Conservation (phyloP, 2,797 vertebrate genomes). For the Columba guinea region DNA sequence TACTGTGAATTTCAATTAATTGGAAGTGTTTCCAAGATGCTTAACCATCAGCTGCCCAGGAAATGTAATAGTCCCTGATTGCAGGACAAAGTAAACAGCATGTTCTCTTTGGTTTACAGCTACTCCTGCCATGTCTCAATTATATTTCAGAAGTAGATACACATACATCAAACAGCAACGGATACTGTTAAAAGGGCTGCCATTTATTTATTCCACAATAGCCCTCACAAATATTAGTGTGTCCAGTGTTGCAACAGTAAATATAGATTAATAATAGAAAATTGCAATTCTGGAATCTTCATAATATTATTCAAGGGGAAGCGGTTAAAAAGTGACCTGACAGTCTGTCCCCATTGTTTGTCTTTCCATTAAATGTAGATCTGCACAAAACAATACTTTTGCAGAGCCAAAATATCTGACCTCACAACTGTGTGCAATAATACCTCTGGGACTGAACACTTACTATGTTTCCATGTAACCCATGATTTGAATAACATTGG, state of each 20-base stretch:
- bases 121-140: conserved; percentile 61
- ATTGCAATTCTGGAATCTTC: not conserved
- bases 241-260: not conserved
- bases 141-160: conserved; percentile 63
- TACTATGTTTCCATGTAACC: not conserved
- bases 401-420: not conserved
- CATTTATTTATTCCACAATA: conserved; percentile 10
- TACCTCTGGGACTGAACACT: not conserved
- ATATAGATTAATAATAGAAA: conserved; percentile 52
- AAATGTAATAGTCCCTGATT: conserved; percentile 75
- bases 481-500: not conserved
- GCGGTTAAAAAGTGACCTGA: conserved; percentile 10
- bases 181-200: not conserved
- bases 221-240: not conserved
- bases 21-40: conserved; percentile 71
- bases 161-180: conserved; percentile 11
- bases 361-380: not conserved
- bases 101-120: conserved; percentile 74
- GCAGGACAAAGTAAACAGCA: conserved; percentile 78
- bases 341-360: not conserved
- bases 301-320: not conserved
- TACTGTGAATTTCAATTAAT: conserved; percentile 59
- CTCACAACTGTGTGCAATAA: not conserved
- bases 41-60: conserved; percentile 64
- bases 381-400: conserved; percentile 9